Percentiles rank a stretch among this genome's conserved stretches.
These are phyloP conservation scores for Henricia sp. DNA, from an alignment of 53 echinoderm and acorn worm genomes.

Conservation along the genomic window DNA sequence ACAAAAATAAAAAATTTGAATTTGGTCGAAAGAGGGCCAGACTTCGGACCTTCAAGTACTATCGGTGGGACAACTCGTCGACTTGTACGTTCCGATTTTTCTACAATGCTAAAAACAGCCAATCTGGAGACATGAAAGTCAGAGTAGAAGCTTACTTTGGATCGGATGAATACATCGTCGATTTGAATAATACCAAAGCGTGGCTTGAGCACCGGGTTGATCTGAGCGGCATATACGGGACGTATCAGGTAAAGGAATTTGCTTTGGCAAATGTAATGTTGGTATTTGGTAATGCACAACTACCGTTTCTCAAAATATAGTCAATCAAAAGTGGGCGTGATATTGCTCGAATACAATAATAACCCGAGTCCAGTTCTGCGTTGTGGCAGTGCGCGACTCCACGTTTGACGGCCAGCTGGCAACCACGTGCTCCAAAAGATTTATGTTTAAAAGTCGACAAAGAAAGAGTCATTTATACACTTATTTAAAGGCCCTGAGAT, in stretches of 20 bases:
- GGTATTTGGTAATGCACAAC: too few species aligned
- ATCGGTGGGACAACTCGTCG: constrained; percentile 15
- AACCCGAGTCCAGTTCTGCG: too few species aligned
- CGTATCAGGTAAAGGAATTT: constrained; percentile 33
- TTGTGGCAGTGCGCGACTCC: too few species aligned
- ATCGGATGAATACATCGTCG: neutral
- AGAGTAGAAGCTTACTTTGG: neutral
- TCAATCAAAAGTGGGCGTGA: too few species aligned
- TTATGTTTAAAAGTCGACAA: too few species aligned
- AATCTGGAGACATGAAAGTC: neutral
- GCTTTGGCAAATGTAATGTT: too few species aligned
- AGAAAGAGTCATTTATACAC: too few species aligned
- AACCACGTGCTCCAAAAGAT: too few species aligned
- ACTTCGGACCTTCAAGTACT: neutral
- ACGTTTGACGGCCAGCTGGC: too few species aligned
- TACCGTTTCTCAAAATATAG: too few species aligned
- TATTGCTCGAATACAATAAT: too few species aligned
- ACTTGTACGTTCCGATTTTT: constrained; percentile 25
- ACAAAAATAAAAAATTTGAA: neutral
- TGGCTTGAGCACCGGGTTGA: constrained; percentile 17
- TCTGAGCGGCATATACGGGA: constrained; percentile 3
- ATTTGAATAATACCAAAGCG: neutral
- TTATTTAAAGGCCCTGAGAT: too few species aligned
- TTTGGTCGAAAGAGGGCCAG: neutral
- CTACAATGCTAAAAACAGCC: constrained; percentile 14